Conservation (phyloP, 2,113 vertebrate species). For the Onychostoma macrolepis region DNA sequence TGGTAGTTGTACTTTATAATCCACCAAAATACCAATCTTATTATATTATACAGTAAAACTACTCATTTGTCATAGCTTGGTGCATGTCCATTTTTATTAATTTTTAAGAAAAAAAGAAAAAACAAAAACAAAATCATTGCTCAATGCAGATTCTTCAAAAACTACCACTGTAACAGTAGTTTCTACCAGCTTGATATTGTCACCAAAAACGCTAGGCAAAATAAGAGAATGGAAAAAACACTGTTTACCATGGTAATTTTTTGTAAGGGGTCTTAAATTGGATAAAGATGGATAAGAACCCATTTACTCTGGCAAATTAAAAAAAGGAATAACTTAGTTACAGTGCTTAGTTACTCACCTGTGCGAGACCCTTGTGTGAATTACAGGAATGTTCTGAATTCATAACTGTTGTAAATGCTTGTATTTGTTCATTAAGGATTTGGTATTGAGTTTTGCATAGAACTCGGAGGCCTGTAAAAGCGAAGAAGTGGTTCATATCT, state of each 20-base stretch:
- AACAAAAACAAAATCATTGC: not conserved
- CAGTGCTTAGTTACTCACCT: not conserved
- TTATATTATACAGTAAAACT: not conserved
- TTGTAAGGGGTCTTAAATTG: not conserved
- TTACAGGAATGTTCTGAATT: not conserved
- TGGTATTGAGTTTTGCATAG: not conserved
- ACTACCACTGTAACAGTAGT: not conserved
- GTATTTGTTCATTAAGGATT: not conserved
- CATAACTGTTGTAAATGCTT: not conserved
- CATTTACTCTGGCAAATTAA: not conserved
- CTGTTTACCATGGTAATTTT: not conserved
- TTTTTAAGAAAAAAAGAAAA: not conserved
- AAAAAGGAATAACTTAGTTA: not conserved
- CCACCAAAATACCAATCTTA: not conserved
- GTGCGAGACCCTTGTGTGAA: not conserved
- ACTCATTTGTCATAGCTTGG: not conserved
- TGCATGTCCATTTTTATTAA: not conserved
- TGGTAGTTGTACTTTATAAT: not conserved
- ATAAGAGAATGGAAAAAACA: too few relatives aligned
- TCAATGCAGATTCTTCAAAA: not conserved
- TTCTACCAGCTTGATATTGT: not conserved
- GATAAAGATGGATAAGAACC: not conserved
- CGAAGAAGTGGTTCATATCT: not conserved
- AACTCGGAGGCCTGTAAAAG: not conserved
- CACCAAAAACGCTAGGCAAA: too few relatives aligned